A percentile compares a stretch with the other conserved stretches of the same genome.
Conservation (phyloP, 2,888 invertebrate species). For the Barypeithes pellucidus region DNA sequence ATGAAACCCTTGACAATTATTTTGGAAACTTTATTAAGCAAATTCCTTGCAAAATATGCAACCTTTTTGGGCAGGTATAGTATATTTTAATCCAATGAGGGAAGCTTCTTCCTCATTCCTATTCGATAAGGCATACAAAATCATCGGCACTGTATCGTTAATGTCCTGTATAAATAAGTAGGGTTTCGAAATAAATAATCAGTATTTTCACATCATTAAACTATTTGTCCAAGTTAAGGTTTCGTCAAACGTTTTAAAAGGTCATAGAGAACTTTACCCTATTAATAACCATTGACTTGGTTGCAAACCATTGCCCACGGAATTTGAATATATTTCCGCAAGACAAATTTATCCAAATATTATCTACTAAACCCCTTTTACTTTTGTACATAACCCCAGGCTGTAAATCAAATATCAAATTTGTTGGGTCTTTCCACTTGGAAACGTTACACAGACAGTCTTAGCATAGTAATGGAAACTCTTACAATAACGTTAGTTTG, state of each 20-base stretch:
- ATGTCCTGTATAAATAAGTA: neutral
- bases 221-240: constrained; percentile 5
- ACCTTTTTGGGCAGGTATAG: too few relatives aligned
- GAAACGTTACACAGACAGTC: neutral
- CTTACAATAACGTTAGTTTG: neutral
- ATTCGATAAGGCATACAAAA: neutral
- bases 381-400: neutral
- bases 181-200: constrained; percentile 6
- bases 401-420: constrained; percentile 13
- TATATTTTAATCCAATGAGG: neutral
- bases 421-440: constrained; percentile 9
- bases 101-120: neutral
- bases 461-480: neutral
- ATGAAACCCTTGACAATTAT: too few relatives aligned
- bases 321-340: constrained; percentile 19
- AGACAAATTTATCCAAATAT: constrained; percentile 17
- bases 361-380: constrained; percentile 6
- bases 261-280: constrained; percentile 6
- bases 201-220: constrained; percentile 7
- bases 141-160: neutral
- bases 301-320: constrained; percentile 13
- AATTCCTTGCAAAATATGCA: too few relatives aligned
- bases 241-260: constrained; percentile 1
- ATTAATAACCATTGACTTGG: constrained; percentile 19
- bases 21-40: too few relatives aligned